Evolutionary conservation across 1,140 invertebrate species (phyloP), one percentile per base, ranked within the genome.

Genomic region (Polypedilum vanderplanki): DNA sequence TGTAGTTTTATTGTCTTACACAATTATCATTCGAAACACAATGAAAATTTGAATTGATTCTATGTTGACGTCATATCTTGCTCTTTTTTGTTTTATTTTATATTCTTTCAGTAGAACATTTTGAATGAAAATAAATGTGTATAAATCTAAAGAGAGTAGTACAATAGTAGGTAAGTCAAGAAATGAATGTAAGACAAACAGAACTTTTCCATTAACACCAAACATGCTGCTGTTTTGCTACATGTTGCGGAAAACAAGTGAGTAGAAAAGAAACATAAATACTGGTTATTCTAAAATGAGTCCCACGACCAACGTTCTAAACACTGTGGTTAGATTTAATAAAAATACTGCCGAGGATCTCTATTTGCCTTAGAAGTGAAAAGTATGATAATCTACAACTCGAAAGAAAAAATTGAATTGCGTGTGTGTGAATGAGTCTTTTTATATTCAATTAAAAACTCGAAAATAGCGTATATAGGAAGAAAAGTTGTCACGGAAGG

Each of bases 161-260:
- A 33, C 24, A 33, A 33, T 33, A 33, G 24, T 33, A 33, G 24
- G 24, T 33, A 33, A 33, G 24, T 33, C 24, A 5, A 57, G 46
- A 57, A 57, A 17, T 15, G 10, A 17, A 57, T 17, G 46, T 15
- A 70, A 22, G n/a, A 22, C 65, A 70, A 70, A 70, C 65, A 70
- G 65, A 70, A 70, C 65, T 70, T 70, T 70, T 70, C 65, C 65
- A 70, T 70, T 70, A 70, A 18, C 18, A 70, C 65, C 15, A 10
- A 70, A 20, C 17, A 70, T 18, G 18, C 65, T 22, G n/a, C 46
- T 70, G 17, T 18, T 70, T 57, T 70, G 65, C 5, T 70, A 17
- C 24, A 33, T 57, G 12, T 57, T 57, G 46, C 46, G 46, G 46
- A 57, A n/a, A 57, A 57, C 46, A 70, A 70, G 17, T 70, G 65